Evolutionary conservation across 2,888 invertebrate species (phyloP).

Genomic region (Dasysyrphus albostriatus): DNA sequence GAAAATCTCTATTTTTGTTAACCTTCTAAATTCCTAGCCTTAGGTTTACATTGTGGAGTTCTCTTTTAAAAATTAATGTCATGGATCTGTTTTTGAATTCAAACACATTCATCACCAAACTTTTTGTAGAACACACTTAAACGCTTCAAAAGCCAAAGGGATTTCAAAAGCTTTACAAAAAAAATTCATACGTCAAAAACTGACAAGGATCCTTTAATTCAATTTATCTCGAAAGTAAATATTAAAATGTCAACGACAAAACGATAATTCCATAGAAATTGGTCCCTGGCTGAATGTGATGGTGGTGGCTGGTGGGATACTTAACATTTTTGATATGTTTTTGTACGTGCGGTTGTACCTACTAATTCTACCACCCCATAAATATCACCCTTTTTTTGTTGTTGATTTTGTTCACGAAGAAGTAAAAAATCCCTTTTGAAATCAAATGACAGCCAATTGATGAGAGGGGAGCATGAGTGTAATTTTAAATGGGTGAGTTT

Average conservation of each 20-base stretch:
- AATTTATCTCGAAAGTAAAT: slow-evolving; percentile 66
- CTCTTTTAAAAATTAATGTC: not conserved
- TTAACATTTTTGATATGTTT: slow-evolving; percentile 22
- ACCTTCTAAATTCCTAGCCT: no score
- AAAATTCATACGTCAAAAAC: slow-evolving; percentile 63
- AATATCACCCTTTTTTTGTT: slow-evolving; percentile 6
- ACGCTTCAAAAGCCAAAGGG: slow-evolving; percentile 44
- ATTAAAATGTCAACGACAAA: slow-evolving; percentile 71
- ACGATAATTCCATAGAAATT: slow-evolving; percentile 61
- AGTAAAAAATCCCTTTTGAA: not conserved
- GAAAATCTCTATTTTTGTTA: no score
- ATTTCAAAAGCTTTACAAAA: not conserved
- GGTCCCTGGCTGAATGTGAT: slow-evolving; percentile 6
- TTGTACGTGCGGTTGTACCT: slow-evolving; percentile 3
- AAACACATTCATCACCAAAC: not conserved
- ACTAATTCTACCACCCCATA: slow-evolving; percentile 50
- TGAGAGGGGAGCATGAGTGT: not conserved
- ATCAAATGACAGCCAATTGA: slow-evolving; percentile 43
- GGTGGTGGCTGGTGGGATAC: slow-evolving; percentile 11
- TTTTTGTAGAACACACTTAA: not conserved
- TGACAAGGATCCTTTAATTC: slow-evolving; percentile 62
- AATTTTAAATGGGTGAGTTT: slow-evolving; percentile 10
- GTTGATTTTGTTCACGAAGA: no score
- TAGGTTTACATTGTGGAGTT: no score
- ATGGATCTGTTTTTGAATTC: slow-evolving; percentile 19